Percentiles rank a stretch among this genome's conserved stretches.
phyloP scores from a whole-genome alignment of 2,113 vertebrate genomes.

The Rhabdomys dilectus region DNA sequence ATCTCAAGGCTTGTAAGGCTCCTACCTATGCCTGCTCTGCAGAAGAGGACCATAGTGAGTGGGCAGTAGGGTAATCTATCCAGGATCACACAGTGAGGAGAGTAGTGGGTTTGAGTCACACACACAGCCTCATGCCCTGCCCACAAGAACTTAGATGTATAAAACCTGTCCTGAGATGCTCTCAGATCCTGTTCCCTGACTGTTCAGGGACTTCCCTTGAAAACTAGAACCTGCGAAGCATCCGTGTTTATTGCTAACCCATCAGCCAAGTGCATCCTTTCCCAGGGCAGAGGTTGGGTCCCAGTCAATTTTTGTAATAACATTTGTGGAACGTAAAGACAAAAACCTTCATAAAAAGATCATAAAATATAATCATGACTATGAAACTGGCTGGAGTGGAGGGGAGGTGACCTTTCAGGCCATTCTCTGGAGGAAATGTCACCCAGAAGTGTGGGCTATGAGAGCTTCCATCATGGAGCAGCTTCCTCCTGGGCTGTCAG shows the following conservation, averaged over 20 bases:
- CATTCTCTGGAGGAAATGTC: slow-evolving; percentile 53
- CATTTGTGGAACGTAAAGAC: slow-evolving; percentile 50
- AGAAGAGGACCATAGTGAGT: background rate
- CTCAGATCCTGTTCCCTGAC: fast-evolving
- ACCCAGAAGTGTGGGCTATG: background rate
- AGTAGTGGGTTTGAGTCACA: background rate
- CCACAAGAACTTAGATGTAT: background rate
- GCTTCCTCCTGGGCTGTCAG: background rate
- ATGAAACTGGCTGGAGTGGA: background rate
- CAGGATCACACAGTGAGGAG: background rate
- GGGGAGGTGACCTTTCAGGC: slow-evolving; percentile 67
- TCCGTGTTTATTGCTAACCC: background rate
- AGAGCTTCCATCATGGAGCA: fast-evolving
- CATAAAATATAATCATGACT: slow-evolving; percentile 59
- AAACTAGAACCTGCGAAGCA: fast-evolving
- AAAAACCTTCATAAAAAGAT: slow-evolving; percentile 59
- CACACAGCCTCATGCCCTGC: background rate
- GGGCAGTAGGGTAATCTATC: background rate
- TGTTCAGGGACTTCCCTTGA: no score
- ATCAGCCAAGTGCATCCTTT: background rate
- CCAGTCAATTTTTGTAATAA: slow-evolving; percentile 13
- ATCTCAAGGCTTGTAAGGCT: no score
- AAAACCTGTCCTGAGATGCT: background rate
- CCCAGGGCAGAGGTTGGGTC: background rate
- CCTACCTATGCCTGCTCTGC: background rate